A percentile compares a stretch with the other conserved stretches of the same genome.
Evolutionary conservation across 2,888 invertebrate species (phyloP).

Genomic region (Drosophila ustulata): DNA sequence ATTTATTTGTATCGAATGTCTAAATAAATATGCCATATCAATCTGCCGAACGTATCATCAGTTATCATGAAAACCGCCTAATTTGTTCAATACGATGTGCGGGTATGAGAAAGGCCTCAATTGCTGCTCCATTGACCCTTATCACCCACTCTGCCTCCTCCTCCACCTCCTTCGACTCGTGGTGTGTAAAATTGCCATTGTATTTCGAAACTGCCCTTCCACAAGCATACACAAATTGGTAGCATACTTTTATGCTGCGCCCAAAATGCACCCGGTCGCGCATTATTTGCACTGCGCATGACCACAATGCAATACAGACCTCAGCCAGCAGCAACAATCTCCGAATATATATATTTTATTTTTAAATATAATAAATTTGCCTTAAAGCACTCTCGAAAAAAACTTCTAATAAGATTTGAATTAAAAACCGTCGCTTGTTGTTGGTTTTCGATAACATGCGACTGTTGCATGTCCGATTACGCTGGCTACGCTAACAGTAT

Average conservation of each 20-base stretch:
- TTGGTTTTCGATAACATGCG: constrained; percentile 10
- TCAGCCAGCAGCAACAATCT: constrained; percentile 1
- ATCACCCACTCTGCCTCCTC: background rate
- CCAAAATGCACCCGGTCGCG: constrained; percentile 29
- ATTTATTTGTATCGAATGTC: constrained; percentile 10
- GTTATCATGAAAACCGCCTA: background rate
- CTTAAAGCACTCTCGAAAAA: background rate
- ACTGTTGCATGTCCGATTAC: constrained; percentile 12
- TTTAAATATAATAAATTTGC: background rate
- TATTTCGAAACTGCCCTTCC: constrained; percentile 29
- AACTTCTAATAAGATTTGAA: constrained; percentile 27
- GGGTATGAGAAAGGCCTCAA: background rate
- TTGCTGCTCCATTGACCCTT: constrained; percentile 2
- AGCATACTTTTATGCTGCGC: constrained; percentile 44
- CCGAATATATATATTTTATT: background rate
- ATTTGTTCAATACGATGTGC: background rate
- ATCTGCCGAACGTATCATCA: background rate
- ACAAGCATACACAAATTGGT: constrained; percentile 28
- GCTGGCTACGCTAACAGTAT: constrained; percentile 10
- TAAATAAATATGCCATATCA: constrained; percentile 14
- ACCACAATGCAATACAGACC: constrained; percentile 8
- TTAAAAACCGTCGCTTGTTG: constrained; percentile 12
- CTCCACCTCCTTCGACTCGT: background rate
- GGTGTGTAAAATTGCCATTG: constrained; percentile 9
- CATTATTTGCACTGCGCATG: constrained; percentile 27